Evolutionary conservation across 2,888 invertebrate species (phyloP).

Genomic region (Panopea generosa): DNA sequence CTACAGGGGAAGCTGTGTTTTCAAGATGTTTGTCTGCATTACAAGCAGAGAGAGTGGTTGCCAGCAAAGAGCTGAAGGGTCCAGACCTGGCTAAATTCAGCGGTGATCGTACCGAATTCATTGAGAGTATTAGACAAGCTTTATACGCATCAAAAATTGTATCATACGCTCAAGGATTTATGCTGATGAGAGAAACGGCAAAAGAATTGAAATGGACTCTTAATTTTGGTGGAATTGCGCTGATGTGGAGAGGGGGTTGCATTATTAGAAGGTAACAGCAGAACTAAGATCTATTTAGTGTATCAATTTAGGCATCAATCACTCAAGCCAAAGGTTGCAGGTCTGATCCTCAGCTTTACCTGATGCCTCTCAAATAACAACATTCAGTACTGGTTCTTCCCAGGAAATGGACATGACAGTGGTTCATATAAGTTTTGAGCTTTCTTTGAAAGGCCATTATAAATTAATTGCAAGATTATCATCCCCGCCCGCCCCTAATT

Average conservation of each 20-base stretch:
- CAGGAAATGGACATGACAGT: too few species aligned
- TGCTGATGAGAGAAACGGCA: conserved; percentile 97
- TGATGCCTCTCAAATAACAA: too few species aligned
- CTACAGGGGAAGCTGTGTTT: conserved; percentile 95
- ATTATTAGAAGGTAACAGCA: conserved; percentile 93
- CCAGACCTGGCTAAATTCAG: conserved; percentile 86
- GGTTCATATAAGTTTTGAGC: too few species aligned
- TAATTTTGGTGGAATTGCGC: conserved; percentile 98
- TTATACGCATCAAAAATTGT: conserved; percentile 99
- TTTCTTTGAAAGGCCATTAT: too few species aligned
- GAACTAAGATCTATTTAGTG: neutral
- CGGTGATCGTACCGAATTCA: conserved; percentile 92
- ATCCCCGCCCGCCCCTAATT: too few species aligned
- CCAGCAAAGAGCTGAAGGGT: conserved; percentile 91
- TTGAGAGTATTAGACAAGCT: conserved; percentile 94
- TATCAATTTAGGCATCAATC: too few species aligned
- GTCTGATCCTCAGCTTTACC: too few species aligned
- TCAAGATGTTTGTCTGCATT: conserved; percentile 97
- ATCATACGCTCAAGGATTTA: conserved; percentile 97
- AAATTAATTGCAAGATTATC: too few species aligned
- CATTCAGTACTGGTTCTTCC: too few species aligned
- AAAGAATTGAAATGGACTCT: conserved; percentile 96
- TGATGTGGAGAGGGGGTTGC: conserved; percentile 99
- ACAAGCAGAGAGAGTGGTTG: conserved; percentile 93
- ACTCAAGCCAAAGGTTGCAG: too few species aligned